These are phyloP conservation scores for Rotaria sp. DNA, from an alignment of 2,888 invertebrate genomes.

Conservation along the genomic window DNA sequence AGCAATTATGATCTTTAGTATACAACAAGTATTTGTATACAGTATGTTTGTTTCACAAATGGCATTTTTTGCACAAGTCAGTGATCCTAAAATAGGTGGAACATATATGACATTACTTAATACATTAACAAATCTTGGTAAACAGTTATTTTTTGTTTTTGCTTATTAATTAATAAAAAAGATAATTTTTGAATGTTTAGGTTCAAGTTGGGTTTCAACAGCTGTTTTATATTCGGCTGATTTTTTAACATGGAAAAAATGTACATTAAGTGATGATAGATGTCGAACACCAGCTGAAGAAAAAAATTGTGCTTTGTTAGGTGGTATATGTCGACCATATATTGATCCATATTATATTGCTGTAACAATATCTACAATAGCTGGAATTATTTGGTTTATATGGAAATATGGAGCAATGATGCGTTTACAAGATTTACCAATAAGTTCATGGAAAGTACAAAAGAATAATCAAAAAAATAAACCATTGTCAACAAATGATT, in stretches of 20 bases:
- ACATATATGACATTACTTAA: constrained; percentile 98
- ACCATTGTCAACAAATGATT: not conserved
- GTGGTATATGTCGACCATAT: constrained; percentile 31
- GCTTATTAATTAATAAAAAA: not conserved
- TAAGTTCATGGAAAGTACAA: constrained; percentile 33
- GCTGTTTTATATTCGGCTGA: constrained; percentile 35
- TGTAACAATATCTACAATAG: constrained; percentile 21
- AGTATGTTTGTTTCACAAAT: constrained; percentile 94
- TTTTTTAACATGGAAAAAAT: constrained; percentile 36
- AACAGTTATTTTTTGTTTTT: not conserved
- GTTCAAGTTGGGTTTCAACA: constrained; percentile 33
- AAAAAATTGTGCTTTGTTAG: constrained; percentile 26
- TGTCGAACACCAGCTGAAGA: constrained; percentile 25
- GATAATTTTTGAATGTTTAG: not conserved
- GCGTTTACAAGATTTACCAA: constrained; percentile 33
- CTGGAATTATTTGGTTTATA: constrained; percentile 37
- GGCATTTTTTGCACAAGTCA: constrained; percentile 94
- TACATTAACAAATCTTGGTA: constrained; percentile 70
- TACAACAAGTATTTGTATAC: constrained; percentile 69
- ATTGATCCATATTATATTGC: constrained; percentile 37
- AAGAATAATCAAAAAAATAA: not conserved
- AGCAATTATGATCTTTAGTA: constrained; percentile 32
- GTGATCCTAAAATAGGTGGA: constrained; percentile 85
- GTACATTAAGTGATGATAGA: constrained; percentile 16
- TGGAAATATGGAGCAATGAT: constrained; percentile 21